phyloP scores from a whole-genome alignment of 2,888 invertebrate species.

The Hermaeophaga mercurialis region DNA sequence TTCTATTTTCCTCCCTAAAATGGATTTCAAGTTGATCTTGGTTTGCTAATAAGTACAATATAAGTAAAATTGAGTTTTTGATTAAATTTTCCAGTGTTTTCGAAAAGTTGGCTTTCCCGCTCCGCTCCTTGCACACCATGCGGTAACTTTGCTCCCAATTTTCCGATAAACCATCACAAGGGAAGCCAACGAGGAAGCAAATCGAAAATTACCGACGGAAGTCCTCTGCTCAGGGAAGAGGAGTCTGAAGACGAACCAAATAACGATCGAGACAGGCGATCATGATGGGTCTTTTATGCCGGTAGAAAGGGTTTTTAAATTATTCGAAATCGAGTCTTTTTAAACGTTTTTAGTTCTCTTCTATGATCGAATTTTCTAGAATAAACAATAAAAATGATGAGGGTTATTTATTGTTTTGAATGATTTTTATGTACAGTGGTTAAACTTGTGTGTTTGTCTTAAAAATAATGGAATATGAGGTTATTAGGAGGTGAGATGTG shows the following conservation, averaged over 20 bases:
- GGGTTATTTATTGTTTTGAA: too few species aligned
- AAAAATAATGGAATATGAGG: too few species aligned
- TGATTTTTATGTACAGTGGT: too few species aligned
- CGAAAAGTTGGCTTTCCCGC: slow-evolving; percentile 68
- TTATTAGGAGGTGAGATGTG: too few species aligned
- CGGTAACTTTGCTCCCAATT: slow-evolving; percentile 69
- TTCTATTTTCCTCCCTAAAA: slow-evolving; percentile 23
- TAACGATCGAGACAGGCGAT: slow-evolving; percentile 31
- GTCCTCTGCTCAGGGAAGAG: slow-evolving; percentile 64
- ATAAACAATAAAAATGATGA: too few species aligned
- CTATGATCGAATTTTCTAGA: too few species aligned
- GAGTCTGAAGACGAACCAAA: slow-evolving; percentile 56
- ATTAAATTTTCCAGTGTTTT: slow-evolving; percentile 40
- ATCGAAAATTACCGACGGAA: slow-evolving; percentile 63
- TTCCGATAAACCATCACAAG: slow-evolving; percentile 57
- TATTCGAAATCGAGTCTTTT: not conserved
- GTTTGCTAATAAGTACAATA: too few species aligned
- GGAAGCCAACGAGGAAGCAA: slow-evolving; percentile 60
- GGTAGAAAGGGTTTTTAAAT: not conserved
- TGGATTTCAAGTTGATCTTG: not conserved
- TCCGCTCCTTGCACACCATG: slow-evolving; percentile 84
- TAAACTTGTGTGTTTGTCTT: too few species aligned
- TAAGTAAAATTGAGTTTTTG: not conserved
- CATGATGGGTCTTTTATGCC: slow-evolving; percentile 27
- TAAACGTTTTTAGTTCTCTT: too few species aligned